phyloP scores from a whole-genome alignment of 2,888 invertebrate genomes.

The Endotricha flammealis region DNA sequence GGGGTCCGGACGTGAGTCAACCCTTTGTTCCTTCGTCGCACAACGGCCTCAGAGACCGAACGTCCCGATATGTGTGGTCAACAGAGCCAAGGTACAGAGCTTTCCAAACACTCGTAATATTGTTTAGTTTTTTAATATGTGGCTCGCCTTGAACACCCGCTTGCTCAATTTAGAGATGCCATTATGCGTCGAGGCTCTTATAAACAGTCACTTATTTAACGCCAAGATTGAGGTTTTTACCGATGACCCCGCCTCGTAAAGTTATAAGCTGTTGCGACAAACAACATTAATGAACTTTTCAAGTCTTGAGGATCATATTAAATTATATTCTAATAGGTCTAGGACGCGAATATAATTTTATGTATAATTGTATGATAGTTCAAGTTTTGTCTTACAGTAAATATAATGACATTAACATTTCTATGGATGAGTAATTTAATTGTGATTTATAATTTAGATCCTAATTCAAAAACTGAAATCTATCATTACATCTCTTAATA shows the following conservation, averaged over 20 bases:
- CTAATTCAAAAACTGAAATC: too few relatives aligned
- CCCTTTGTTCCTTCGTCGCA: slow-evolving; percentile 60
- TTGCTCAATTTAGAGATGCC: slow-evolving; percentile 61
- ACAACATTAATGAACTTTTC: slow-evolving; percentile 21
- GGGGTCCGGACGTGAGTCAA: slow-evolving; percentile 66
- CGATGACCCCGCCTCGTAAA: slow-evolving; percentile 29
- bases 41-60: slow-evolving; percentile 39
- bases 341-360: neutral
- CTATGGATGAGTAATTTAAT: too few relatives aligned
- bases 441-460: too few relatives aligned
- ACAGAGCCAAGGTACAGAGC: slow-evolving; percentile 43
- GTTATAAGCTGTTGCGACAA: slow-evolving; percentile 31
- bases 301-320: slow-evolving; percentile 23
- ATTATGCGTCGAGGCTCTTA: slow-evolving; percentile 43
- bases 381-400: too few relatives aligned
- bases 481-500: too few relatives aligned
- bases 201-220: slow-evolving; percentile 49
- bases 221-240: slow-evolving; percentile 40
- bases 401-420: too few relatives aligned
- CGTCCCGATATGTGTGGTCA: slow-evolving; percentile 29
- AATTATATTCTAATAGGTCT: too few relatives aligned
- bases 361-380: too few relatives aligned
- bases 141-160: slow-evolving; percentile 57
- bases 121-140: slow-evolving; percentile 60
- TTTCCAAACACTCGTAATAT: slow-evolving; percentile 58